Percentiles rank a stretch among this genome's conserved stretches.
Evolutionary conservation across 2,888 invertebrate genomes (phyloP).

Genomic region (Hecatera dysodea): DNA sequence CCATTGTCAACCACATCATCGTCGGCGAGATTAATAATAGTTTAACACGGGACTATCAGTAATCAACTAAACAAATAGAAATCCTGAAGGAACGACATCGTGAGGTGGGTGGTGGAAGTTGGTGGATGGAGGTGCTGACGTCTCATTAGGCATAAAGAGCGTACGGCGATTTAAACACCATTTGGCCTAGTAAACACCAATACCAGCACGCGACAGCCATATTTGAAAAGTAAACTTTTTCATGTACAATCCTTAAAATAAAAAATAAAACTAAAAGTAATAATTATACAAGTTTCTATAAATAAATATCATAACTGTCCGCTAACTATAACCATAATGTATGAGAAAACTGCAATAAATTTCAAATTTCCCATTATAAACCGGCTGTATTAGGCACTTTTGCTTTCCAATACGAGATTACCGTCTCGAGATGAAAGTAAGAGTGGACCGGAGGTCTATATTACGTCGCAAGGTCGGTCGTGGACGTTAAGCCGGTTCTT

Average conservation of each 20-base stretch:
- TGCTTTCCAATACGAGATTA: slow-evolving; percentile 61
- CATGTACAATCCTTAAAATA: background rate
- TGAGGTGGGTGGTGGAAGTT: background rate
- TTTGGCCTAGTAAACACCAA: background rate
- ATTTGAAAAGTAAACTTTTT: slow-evolving; percentile 15
- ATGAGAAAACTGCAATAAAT: slow-evolving; percentile 38
- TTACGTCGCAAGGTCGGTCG: slow-evolving; percentile 59
- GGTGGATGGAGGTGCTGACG: background rate
- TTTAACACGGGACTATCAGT: too few species aligned
- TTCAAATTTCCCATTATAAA: slow-evolving; percentile 41
- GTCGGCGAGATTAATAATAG: too few species aligned
- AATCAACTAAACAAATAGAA: background rate
- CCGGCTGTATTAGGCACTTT: slow-evolving; percentile 38
- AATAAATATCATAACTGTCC: slow-evolving; percentile 10
- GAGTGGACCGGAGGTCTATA: slow-evolving; percentile 45
- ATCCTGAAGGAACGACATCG: background rate
- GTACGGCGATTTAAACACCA: background rate
- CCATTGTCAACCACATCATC: background rate
- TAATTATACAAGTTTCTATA: background rate
- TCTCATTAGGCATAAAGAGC: background rate
- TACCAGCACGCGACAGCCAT: background rate
- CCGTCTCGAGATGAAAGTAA: slow-evolving; percentile 57
- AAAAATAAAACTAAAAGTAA: background rate
- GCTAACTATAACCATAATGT: background rate
- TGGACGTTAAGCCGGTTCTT: slow-evolving; percentile 22